Base-by-base conservation (phyloP, 2,113 vertebrate genomes). In the Speoplatyrhinus poulsoni region DNA sequence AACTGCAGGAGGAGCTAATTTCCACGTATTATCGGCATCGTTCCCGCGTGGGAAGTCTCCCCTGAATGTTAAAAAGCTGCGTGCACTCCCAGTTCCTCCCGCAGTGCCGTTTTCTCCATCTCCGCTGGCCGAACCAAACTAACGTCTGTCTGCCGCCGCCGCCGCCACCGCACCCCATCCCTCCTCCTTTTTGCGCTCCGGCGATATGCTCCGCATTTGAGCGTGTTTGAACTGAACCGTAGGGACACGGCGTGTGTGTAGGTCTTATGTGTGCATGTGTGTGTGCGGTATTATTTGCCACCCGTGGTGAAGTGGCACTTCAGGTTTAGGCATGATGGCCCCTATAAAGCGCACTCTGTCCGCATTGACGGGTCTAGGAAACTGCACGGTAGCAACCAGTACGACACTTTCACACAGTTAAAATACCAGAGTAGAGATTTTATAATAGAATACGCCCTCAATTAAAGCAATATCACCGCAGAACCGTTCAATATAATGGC, bases 21-120 rank as follows among this genome's bases (percentile, higher is more conserved):
- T 50, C 65, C 66, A 65, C 49, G 69, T 55, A 33, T 72, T 69
- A 62, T 66, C 74, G 59, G 62, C 72, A 55, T 41, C 32, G 64
- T 72, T 7, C 49, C 17, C 16, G 66, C 5, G 56, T 2, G 32
- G 36, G 47, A 49, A 60, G 65, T 15, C 32, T 47, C 52, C 50
- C 15, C 16, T 57, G 58, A 66, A 69, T 58, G 62, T 60, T 73
- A 26, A 33, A 15, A 67, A 57, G 67, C 32, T 67, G 61, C 52
- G 17, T 60, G 19, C 46, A 46, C 76, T 73, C 64, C 10, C 60
- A 70, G 52, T 77, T 75, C 80, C 55, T 87, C 87, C 87, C 81
- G 87, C 87, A 90, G n/a, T 88, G 89, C 84, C 83, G 84, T 75
- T 76, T 50, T 74, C 77, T 85, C 80, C 86, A 81, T 81, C 70